These are phyloP conservation scores for Vannuccia rotundouncinata DNA, from an alignment of 2,888 invertebrate species.

Conservation along the genomic window DNA sequence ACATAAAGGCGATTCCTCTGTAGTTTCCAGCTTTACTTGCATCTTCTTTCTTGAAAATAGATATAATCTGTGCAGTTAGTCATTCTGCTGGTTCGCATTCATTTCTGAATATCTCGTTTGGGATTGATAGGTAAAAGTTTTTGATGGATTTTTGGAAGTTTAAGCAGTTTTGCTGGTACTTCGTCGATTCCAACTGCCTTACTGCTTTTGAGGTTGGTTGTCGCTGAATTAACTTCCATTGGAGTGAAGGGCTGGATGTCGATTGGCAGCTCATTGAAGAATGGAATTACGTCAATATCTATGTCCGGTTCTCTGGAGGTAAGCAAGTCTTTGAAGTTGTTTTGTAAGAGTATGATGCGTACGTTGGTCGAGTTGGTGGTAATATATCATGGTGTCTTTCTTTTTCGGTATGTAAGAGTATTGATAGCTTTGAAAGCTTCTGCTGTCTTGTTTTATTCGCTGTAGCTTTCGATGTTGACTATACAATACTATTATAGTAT, in stretches of 20 bases:
- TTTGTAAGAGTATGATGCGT: constrained; percentile 14
- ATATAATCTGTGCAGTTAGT: constrained; percentile 2
- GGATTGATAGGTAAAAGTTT: constrained; percentile 5
- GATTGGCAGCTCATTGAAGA: constrained; percentile 9
- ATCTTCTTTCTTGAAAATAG: constrained; percentile 1
- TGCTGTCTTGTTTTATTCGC: neutral
- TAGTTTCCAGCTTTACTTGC: constrained; percentile 18
- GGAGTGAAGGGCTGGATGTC: constrained; percentile 22
- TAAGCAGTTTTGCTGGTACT: constrained; percentile 12
- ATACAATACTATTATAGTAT: neutral
- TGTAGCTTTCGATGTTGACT: constrained; percentile 11
- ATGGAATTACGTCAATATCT: neutral
- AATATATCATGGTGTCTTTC: neutral
- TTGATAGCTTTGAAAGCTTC: constrained; percentile 17
- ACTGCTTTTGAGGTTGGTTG: constrained; percentile 11
- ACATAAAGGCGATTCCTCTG: neutral
- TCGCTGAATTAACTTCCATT: constrained; percentile 10
- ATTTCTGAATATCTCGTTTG: neutral
- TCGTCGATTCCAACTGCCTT: constrained; percentile 9
- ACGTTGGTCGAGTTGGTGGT: neutral
- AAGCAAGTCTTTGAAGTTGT: constrained; percentile 23
- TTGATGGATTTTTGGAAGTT: constrained; percentile 6
- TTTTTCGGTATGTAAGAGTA: neutral
- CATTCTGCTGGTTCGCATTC: constrained; percentile 23
- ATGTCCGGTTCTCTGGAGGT: constrained; percentile 21